Percentiles rank a stretch among this genome's conserved stretches.
phyloP scores from a whole-genome alignment of 2,113 vertebrate species.

The Dendrocopos noguchii region DNA sequence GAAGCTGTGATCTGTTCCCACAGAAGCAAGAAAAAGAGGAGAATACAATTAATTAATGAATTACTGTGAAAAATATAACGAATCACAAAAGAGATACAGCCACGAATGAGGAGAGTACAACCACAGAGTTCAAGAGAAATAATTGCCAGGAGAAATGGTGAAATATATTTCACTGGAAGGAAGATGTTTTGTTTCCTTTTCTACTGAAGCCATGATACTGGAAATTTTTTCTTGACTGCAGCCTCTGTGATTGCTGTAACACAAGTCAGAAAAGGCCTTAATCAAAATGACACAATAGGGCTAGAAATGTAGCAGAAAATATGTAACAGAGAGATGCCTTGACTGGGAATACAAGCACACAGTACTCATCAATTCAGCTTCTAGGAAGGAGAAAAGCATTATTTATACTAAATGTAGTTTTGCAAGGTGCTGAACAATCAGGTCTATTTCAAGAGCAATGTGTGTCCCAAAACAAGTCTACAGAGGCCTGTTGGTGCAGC shows the following conservation, averaged over 20 bases:
- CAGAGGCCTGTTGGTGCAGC: fast-evolving
- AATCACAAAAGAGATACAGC: not conserved
- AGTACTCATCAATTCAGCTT: not conserved
- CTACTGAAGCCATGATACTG: not conserved
- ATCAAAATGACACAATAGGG: conserved; percentile 10
- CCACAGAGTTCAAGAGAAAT: not conserved
- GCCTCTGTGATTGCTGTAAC: not conserved
- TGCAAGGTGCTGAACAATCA: not conserved
- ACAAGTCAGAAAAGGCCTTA: not conserved
- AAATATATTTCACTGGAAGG: not conserved
- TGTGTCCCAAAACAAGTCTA: not conserved
- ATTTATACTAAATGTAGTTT: not conserved
- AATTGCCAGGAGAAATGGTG: not conserved
- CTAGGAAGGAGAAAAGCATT: not conserved
- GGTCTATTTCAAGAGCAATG: not conserved
- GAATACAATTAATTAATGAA: not conserved
- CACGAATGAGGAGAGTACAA: not conserved
- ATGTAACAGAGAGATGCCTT: not conserved
- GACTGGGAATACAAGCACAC: not conserved
- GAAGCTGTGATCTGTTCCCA: not conserved
- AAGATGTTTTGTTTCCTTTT: not conserved
- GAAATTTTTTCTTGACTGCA: not conserved
- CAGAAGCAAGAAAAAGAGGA: not conserved
- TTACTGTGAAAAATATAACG: not conserved
- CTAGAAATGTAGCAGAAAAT: not conserved